Evolutionary conservation across 2,797 vertebrate species (phyloP), one percentile per base, ranked within the genome.

Genomic region (Muscicapa comitata): DNA sequence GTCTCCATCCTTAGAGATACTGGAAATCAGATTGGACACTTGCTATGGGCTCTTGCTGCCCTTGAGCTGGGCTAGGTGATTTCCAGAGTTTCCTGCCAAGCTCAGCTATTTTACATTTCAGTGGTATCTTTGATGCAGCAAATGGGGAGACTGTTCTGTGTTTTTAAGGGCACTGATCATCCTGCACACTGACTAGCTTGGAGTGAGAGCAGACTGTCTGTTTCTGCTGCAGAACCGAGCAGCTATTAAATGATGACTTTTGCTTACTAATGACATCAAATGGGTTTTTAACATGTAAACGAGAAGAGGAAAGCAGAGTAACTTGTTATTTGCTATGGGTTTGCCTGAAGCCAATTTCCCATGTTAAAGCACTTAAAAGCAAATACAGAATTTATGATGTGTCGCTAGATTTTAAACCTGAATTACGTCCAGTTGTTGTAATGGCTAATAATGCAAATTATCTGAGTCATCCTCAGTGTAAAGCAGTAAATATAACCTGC

Each of bases 341-440:
- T 93, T 10, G 79, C 92, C 90, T 74, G 77, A 87, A 95, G 92
- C 74, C 89, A 42, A 74, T 87, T 93, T 93, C 51, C 66, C 53
- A 28, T 74, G 48, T 93, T 92, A 91, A 93, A 94, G 67, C 78
- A 74, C 88, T 92, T 94, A 87, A 93, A 96, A 95, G 77, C 88
- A 93, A 96, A 91, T 95, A 55, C 3, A 82, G 71, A 94, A 87
- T 94, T 95, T 86, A 92, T 92, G 83, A 90, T 45, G 42, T 90
- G 62, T 78, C 2, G 0, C 87, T 93, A 66, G 80, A 75, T 95
- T 95, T 94, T 96, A 94, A 95, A 88, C 61, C 33, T 92, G 74
- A 91, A 82, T 91, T 94, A 67, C 0, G 4, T 92, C 82, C 81
- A 77, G 48, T 94, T 95, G 89, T 85, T 93, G 26, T 78, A 94